Evolutionary conservation across 2,888 invertebrate genomes (phyloP), one percentile per base, ranked within the genome.

Genomic region (Piscicola geometra): DNA sequence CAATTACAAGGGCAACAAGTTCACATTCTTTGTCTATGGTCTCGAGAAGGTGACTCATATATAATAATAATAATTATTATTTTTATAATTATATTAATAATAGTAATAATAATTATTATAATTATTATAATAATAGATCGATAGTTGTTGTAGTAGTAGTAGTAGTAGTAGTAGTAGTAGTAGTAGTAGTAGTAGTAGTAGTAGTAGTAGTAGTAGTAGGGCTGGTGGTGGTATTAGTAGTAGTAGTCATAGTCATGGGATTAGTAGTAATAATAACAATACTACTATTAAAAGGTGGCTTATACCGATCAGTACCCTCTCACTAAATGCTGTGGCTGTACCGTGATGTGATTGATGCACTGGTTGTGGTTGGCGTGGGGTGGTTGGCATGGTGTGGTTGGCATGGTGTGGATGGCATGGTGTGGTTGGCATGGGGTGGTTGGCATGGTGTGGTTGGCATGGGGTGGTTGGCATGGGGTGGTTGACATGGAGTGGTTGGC

Each of bases 291-390:
- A 30, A 15, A 68, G 68, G n/a, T n/a, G 18, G 82, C 81, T 12
- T 77, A 81, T 75, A 77, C 79, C n/a, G 79, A 80, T 0, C 80
- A 81, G 41, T 81, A 82, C 68, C 82, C 81, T 0, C 82, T 82
- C 35, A 80, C 81, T 50, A 82, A 82, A 52, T 77, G 77, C 47
- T 77, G 77, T 18, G 76, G 76, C 15, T 76, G 76, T 33, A 50
- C 67, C 50, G 15, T 76, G 35, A 0, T 76, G 25, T 75, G 69
- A 75, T 18, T 41, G 64, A 12, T 32, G 69, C 15, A n/a, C 12
- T n/a, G 21, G 15, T 35, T 18, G 18, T 15, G 18, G 28, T 15
- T 28, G 52, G n/a, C n/a, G n/a, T 50, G 52, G 52, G n/a, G 52
- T 18, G n/a, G n/a, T n/a, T n/a, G n/a, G n/a, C n/a, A n/a, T n/a